These are phyloP conservation scores for Holacanthus passer DNA, from an alignment of 2,113 vertebrate species.

Conservation along the genomic window DNA sequence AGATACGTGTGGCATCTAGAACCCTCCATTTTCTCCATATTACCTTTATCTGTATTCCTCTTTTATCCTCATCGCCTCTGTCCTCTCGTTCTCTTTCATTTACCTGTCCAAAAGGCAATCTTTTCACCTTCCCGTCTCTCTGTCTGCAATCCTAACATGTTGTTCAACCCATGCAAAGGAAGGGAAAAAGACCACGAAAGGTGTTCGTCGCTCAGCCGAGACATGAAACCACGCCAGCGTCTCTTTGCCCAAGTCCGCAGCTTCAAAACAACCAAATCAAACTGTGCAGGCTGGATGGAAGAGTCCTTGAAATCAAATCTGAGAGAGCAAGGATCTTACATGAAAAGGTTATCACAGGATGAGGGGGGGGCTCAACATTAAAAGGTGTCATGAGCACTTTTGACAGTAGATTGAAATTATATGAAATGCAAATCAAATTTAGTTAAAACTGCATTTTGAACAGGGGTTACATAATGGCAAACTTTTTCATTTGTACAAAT, in stretches of 20 bases:
- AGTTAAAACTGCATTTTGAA: background rate
- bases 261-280: constrained; percentile 19
- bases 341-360: constrained; percentile 10
- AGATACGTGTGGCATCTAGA: constrained; percentile 31
- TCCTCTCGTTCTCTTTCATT: constrained; percentile 59
- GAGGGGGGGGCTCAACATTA: background rate
- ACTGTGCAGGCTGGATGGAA: constrained; percentile 26
- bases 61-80: constrained; percentile 30
- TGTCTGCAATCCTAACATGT: constrained; percentile 58
- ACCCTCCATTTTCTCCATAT: constrained; percentile 62
- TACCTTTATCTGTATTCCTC: constrained; percentile 58
- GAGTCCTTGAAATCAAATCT: constrained; percentile 27
- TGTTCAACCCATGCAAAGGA: constrained; percentile 46
- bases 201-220: constrained; percentile 11
- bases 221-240: constrained; percentile 24
- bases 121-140: constrained; percentile 47
- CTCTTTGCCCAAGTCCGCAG: constrained; percentile 19
- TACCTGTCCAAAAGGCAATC: constrained; percentile 66
- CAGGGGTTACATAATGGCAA: constrained; percentile 20
- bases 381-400: background rate
- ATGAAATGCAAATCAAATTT: too few species aligned
- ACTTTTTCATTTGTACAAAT: background rate
- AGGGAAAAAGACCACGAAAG: constrained; percentile 27
- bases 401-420: constrained; percentile 4
- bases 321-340: background rate